These are phyloP conservation scores for Redunca redunca DNA, from an alignment of 2,113 vertebrate species.

Conservation along the genomic window DNA sequence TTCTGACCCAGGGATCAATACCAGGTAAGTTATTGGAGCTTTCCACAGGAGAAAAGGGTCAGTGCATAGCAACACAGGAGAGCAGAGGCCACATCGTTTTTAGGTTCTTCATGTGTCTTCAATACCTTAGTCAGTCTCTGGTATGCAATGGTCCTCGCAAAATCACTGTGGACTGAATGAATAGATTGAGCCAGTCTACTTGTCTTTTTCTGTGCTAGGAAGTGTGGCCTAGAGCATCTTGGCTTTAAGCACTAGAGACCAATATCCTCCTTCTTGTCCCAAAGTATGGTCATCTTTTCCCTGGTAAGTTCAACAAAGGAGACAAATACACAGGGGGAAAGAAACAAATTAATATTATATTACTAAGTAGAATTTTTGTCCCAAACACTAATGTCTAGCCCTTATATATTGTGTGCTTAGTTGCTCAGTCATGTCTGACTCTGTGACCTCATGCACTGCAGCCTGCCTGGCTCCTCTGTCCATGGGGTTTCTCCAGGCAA, in stretches of 20 bases:
- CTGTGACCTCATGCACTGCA: neutral
- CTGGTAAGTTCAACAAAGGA: neutral
- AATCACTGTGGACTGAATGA: neutral
- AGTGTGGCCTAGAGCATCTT: neutral
- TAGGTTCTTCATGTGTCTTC: neutral
- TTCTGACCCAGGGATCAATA: neutral
- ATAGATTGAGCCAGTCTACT: neutral
- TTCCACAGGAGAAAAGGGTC: neutral
- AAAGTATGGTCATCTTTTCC: neutral
- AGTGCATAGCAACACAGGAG: neutral
- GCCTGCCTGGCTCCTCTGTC: neutral
- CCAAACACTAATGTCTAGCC: neutral
- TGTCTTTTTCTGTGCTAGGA: neutral
- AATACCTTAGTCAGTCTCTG: neutral
- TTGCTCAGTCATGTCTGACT: neutral
- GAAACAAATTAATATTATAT: neutral
- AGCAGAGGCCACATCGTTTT: neutral
- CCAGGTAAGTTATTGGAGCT: neutral
- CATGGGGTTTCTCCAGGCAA: neutral
- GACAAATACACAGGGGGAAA: neutral
- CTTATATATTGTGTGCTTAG: neutral
- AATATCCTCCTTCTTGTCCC: neutral
- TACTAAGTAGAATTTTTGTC: neutral
- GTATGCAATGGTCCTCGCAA: accelerated
- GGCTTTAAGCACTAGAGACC: neutral